Evolutionary conservation across 2,888 invertebrate species (phyloP), one percentile per base, ranked within the genome.

Genomic region (Uropetala carovei): DNA sequence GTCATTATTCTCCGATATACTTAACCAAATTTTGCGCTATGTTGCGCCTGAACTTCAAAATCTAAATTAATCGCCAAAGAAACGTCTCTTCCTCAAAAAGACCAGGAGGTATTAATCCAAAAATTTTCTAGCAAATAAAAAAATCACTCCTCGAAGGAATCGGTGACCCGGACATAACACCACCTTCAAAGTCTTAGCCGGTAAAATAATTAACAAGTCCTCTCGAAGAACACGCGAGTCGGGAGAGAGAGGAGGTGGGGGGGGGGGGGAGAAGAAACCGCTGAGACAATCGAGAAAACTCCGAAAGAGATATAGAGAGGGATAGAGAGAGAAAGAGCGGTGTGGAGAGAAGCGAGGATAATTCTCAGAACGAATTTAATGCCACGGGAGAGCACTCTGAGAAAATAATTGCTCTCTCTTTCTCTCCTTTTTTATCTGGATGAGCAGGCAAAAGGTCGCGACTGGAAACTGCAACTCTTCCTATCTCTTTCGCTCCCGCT

Each of bases 351-450:
- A 75, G 27, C 9, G 43, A 89, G 64, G 43, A 89, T 89, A 89
- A 89, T 89, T 86, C 60, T 86, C 86, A 18, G 59, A 18, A 89
- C 64, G 89, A 89, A 89, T 89, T 89, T 64, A 89, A 89, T 89
- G 68, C 43, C 64, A 43, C 22, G 43, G 89, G 89, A 89, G 68
- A 86, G 60, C 59, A 30, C 86, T 86, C 30, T 5, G 30, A 43
- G 89, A 89, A 64, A 68, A 89, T 89, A 89, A 89, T 89, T 89
- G 64, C 89, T 89, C 43, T 64, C 89, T 43, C n/a, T 89, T 16
- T 89, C 22, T 43, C 43, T 22, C 43, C 64, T 68, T 64, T 86
- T 86, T 58, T 7, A n/a, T n/a, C 43, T 27, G 43, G 43, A 68
- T 64, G 68, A 64, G 64, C 89, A 89, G 64, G 64, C 18, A 89